Conservation (phyloP, 2,888 invertebrate genomes). For the Harpalus rufipes region DNA sequence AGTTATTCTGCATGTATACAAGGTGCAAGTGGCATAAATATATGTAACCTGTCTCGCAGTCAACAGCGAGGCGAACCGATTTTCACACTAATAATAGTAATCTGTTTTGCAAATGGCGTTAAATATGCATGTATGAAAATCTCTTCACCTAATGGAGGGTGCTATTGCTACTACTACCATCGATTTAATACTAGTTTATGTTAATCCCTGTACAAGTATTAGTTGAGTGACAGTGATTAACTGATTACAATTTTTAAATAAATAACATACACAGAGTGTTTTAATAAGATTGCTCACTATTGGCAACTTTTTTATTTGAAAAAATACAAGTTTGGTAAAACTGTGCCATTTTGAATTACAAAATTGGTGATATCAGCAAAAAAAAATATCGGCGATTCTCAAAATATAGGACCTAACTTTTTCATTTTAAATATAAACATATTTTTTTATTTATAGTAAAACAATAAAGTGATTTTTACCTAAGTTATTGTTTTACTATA, state of each 20-base stretch:
- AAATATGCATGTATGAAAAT: not conserved
- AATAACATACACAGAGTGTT: no score
- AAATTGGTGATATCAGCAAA: no score
- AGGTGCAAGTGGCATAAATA: constrained; percentile 44
- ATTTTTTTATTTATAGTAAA: no score
- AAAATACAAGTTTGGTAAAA: no score
- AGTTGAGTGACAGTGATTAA: not conserved
- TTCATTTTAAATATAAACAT: no score
- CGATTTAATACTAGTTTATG: not conserved
- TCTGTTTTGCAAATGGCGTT: not conserved
- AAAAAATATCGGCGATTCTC: no score
- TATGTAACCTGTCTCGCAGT: constrained; percentile 14
- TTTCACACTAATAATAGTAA: constrained; percentile 16
- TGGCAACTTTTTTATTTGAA: no score
- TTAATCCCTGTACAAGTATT: not conserved
- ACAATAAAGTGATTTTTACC: no score
- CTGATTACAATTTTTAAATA: not conserved
- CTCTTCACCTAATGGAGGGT: not conserved
- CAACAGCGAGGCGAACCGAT: not conserved
- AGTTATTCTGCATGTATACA: constrained; percentile 49
- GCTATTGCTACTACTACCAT: not conserved
- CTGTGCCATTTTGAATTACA: no score
- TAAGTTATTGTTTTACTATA: no score
- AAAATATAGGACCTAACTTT: no score
- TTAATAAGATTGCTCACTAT: no score